A percentile compares a stretch with the other conserved stretches of the same genome.
Conservation (phyloP, 2,888 invertebrate genomes). For the Drosophila picticornis region DNA sequence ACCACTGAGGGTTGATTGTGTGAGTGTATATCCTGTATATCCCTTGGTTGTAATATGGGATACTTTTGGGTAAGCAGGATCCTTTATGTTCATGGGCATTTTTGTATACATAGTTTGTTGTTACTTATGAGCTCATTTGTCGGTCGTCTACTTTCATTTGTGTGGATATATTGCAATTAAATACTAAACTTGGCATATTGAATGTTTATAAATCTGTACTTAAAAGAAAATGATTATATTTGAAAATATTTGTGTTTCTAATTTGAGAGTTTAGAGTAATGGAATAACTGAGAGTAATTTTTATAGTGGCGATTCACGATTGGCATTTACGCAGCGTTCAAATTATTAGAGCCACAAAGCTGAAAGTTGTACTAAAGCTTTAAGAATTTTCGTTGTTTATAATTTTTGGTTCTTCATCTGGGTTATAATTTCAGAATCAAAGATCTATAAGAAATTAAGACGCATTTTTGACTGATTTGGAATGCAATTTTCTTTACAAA, state of each 20-base stretch:
- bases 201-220: slow-evolving; percentile 1
- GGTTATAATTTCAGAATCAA: neutral
- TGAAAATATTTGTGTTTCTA: neutral
- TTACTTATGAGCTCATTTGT: slow-evolving; percentile 38
- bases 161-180: slow-evolving; percentile 17
- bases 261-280: neutral
- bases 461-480: neutral
- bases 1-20: slow-evolving; percentile 62
- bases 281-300: neutral
- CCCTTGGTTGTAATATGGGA: slow-evolving; percentile 50
- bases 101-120: slow-evolving; percentile 15
- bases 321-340: neutral
- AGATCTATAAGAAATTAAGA: neutral
- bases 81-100: slow-evolving; percentile 17
- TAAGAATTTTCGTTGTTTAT: accelerated
- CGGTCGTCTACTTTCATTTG: slow-evolving; percentile 21
- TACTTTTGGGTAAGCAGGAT: slow-evolving; percentile 57
- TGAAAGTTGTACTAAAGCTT: neutral
- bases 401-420: neutral
- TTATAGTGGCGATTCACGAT: neutral
- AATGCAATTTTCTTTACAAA: neutral
- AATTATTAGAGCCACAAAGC: neutral
- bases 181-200: slow-evolving; percentile 1
- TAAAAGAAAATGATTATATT: neutral
- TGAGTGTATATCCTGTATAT: slow-evolving; percentile 36